Evolutionary conservation across 2,888 invertebrate species (phyloP).

Genomic region (Cylloceria caligata): DNA sequence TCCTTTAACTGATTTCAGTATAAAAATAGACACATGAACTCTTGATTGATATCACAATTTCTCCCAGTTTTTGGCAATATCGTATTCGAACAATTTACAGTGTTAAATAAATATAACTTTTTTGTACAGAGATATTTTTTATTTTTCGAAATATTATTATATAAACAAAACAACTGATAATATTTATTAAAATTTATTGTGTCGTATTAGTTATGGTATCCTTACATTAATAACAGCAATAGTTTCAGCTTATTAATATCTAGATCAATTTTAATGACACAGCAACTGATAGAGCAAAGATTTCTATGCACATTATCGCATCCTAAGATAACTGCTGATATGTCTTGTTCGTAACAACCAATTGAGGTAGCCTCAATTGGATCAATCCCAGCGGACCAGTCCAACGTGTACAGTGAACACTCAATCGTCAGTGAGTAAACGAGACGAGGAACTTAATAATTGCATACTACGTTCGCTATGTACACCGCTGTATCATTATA

Average conservation of each 20-base stretch:
- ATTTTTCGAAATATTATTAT: no score
- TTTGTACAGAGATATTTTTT: not conserved
- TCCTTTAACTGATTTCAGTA: no score
- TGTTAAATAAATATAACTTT: not conserved
- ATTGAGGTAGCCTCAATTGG: constrained; percentile 67
- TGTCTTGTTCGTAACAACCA: constrained; percentile 47
- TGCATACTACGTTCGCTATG: constrained; percentile 34
- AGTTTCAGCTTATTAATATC: not conserved
- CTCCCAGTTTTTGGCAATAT: no score
- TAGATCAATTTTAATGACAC: constrained; percentile 18
- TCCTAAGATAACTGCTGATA: constrained; percentile 49
- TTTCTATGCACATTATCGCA: constrained; percentile 20
- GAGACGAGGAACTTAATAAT: constrained; percentile 58
- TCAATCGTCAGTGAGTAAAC: constrained; percentile 23
- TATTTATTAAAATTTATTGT: no score
- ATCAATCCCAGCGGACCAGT: constrained; percentile 56
- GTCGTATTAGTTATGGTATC: no score
- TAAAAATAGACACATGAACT: no score
- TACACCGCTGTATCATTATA: constrained; percentile 36
- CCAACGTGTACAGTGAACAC: constrained; percentile 27
- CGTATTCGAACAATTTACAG: not conserved
- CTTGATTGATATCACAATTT: no score
- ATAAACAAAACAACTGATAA: no score
- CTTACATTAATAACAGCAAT: not conserved
- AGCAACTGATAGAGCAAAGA: constrained; percentile 16